Evolutionary conservation across 2,888 invertebrate species (phyloP).

Genomic region (Lycaena phlaeas): DNA sequence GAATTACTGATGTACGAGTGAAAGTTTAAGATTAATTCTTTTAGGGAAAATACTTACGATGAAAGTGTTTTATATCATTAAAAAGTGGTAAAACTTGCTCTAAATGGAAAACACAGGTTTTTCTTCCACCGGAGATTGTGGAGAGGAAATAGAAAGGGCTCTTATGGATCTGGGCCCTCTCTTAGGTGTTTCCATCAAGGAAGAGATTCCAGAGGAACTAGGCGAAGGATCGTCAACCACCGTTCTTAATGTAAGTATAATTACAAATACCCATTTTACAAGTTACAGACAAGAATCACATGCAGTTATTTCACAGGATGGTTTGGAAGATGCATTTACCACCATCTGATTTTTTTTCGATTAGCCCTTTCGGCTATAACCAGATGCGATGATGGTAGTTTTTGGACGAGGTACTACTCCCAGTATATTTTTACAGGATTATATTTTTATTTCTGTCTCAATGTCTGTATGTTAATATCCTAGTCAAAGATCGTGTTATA

Average conservation of each 20-base stretch:
- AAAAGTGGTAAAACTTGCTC: slow-evolving; percentile 6
- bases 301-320: too few species aligned
- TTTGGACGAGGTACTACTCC: too few species aligned
- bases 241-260: slow-evolving; percentile 36
- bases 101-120: slow-evolving; percentile 58
- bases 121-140: slow-evolving; percentile 51
- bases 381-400: too few species aligned
- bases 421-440: too few species aligned
- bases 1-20: slow-evolving; percentile 41
- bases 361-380: too few species aligned
- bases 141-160: slow-evolving; percentile 63
- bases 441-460: too few species aligned
- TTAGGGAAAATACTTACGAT: slow-evolving; percentile 40
- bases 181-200: slow-evolving; percentile 59
- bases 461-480: too few species aligned
- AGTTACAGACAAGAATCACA: not conserved
- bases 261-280: not conserved
- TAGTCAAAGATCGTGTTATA: too few species aligned
- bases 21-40: slow-evolving; percentile 39
- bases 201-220: slow-evolving; percentile 54
- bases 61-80: slow-evolving; percentile 27
- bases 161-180: slow-evolving; percentile 64
- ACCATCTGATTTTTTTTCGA: too few species aligned
- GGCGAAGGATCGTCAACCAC: slow-evolving; percentile 27
- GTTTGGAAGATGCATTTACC: too few species aligned